These are phyloP conservation scores for Eulemur albifrons DNA, from an alignment of 2,797 vertebrate genomes.

Conservation along the genomic window DNA sequence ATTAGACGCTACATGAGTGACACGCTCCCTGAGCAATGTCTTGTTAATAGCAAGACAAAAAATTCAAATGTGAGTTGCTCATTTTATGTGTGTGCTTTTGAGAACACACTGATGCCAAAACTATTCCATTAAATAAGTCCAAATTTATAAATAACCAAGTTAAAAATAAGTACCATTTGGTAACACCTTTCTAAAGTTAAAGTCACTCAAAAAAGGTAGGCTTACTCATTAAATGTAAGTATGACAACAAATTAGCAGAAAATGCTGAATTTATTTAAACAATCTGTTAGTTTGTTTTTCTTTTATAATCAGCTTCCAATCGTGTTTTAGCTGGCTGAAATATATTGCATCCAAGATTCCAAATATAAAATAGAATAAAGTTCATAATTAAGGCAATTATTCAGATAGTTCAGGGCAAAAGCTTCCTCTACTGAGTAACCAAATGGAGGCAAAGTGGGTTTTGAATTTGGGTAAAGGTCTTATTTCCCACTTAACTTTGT, in stretches of 20 bases:
- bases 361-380: constrained; percentile 5
- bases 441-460: background rate
- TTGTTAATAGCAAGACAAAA: background rate
- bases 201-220: background rate
- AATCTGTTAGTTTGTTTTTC: background rate
- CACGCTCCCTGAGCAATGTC: background rate
- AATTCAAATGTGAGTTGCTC: background rate
- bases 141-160: background rate
- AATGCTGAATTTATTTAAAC: constrained; percentile 24
- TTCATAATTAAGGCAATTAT: background rate
- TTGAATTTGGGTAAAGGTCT: background rate
- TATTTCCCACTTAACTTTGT: constrained; percentile 43
- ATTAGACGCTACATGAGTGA: background rate
- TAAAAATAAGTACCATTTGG: background rate
- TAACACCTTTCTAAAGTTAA: constrained; percentile 21
- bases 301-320: constrained; percentile 27
- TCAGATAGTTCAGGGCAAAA: constrained; percentile 8
- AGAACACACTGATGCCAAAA: background rate
- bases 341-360: constrained; percentile 1
- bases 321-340: constrained; percentile 35
- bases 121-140: background rate
- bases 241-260: background rate
- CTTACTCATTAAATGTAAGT: constrained; percentile 23
- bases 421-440: background rate
- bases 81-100: background rate